phyloP scores from a whole-genome alignment of 2,113 vertebrate genomes.

The Chloebia gouldiae region DNA sequence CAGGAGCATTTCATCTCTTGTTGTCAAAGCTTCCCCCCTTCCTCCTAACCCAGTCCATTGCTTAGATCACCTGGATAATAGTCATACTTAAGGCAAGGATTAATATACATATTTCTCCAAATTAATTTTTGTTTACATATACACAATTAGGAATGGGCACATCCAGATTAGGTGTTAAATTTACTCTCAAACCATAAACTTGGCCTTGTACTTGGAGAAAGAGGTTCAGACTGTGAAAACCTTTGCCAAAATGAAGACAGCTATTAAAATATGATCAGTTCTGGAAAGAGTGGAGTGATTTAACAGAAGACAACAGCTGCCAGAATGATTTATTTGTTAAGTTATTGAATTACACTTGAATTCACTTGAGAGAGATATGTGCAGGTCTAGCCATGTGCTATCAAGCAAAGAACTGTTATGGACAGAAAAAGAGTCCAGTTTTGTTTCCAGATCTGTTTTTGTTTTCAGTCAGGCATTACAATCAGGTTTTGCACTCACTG shows the following conservation, averaged over 20 bases:
- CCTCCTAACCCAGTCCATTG: not conserved
- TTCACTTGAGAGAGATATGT: not conserved
- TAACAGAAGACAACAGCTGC: not conserved
- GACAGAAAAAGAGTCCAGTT: not conserved
- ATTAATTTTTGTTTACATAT: not conserved
- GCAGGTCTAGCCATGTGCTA: not conserved
- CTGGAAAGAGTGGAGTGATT: not conserved
- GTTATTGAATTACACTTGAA: constrained; percentile 24
- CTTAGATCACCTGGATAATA: constrained; percentile 19
- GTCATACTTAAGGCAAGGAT: constrained; percentile 13
- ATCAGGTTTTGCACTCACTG: not conserved
- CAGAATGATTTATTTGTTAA: constrained; percentile 12
- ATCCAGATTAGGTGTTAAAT: not conserved
- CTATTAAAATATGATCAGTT: constrained; percentile 18
- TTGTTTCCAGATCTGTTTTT: constrained; percentile 12
- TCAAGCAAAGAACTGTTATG: not conserved
- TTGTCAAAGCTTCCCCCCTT: not conserved
- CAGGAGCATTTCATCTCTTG: not conserved
- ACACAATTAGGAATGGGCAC: not conserved
- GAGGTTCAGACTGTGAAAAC: constrained; percentile 1
- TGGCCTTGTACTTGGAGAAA: not conserved
- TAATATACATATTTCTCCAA: not conserved
- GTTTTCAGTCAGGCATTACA: not conserved
- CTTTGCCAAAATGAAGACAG: constrained; percentile 35
- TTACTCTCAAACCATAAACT: constrained; percentile 1